phyloP scores from a whole-genome alignment of 2,888 invertebrate species.

The Rhorus exstirpatorius region DNA sequence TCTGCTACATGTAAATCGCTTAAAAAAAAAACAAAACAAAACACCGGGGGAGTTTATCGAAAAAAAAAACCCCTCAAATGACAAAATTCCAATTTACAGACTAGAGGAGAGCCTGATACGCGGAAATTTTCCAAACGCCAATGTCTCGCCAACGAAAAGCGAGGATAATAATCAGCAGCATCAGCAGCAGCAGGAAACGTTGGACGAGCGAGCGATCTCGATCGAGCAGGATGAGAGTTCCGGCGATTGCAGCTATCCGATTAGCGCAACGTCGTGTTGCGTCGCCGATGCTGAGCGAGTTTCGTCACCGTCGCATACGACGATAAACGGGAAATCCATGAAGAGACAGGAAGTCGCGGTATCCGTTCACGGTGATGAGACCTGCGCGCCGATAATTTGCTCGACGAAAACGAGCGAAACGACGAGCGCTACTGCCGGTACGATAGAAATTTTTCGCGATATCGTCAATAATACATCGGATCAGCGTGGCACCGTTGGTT shows the following conservation, averaged over 20 bases:
- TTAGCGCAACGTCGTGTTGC: slow-evolving; percentile 74
- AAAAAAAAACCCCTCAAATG: background rate
- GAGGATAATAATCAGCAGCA: slow-evolving; percentile 70
- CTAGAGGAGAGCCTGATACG: slow-evolving; percentile 89
- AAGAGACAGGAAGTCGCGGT: slow-evolving; percentile 77
- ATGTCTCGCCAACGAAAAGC: slow-evolving; percentile 63
- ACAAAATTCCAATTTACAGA: slow-evolving; percentile 81
- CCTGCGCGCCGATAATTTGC: slow-evolving; percentile 50
- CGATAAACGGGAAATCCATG: slow-evolving; percentile 44
- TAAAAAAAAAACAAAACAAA: background rate
- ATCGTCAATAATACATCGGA: slow-evolving; percentile 70
- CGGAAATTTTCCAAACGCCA: slow-evolving; percentile 77
- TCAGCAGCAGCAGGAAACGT: slow-evolving; percentile 71
- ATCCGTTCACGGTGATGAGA: slow-evolving; percentile 83
- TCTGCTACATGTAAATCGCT: background rate
- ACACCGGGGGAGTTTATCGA: background rate
- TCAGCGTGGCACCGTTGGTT: background rate
- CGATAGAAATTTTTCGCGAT: slow-evolving; percentile 72
- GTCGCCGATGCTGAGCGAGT: slow-evolving; percentile 67
- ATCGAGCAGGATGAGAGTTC: slow-evolving; percentile 80
- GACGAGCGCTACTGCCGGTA: slow-evolving; percentile 16
- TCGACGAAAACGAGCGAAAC: slow-evolving; percentile 78
- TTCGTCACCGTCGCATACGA: slow-evolving; percentile 72
- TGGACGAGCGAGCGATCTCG: slow-evolving; percentile 29
- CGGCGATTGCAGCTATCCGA: slow-evolving; percentile 79